Evolutionary conservation across 2,888 invertebrate species (phyloP).

Genomic region (Caenorhabditis uteleia): DNA sequence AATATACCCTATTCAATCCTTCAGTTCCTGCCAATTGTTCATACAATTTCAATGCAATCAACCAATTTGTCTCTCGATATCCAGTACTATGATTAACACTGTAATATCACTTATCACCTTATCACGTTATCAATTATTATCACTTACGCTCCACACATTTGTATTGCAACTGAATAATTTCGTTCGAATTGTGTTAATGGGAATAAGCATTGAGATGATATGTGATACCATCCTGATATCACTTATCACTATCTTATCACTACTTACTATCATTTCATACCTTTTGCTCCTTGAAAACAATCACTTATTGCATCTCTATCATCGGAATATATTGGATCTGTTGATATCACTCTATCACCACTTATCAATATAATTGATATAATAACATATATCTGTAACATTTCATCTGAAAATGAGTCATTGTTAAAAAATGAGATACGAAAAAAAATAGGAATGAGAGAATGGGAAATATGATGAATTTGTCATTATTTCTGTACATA

Average conservation of each 20-base stretch:
- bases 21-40: not conserved
- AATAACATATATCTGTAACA: too few relatives aligned
- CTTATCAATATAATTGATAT: too few relatives aligned
- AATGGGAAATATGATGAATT: too few relatives aligned
- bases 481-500: too few relatives aligned
- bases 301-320: conserved; percentile 8
- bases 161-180: conserved; percentile 21
- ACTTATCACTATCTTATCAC: not conserved
- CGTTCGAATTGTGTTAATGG: conserved; percentile 40
- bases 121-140: not conserved
- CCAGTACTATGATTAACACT: conserved; percentile 31
- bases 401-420: too few relatives aligned
- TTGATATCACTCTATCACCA: too few relatives aligned
- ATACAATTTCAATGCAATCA: conserved; percentile 15
- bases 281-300: conserved; percentile 20
- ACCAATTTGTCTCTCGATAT: conserved; percentile 35
- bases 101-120: conserved; percentile 1
- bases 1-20: conserved; percentile 6
- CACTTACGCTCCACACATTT: conserved; percentile 35
- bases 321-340: conserved; percentile 10
- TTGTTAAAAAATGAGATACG: too few relatives aligned
- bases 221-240: conserved; percentile 23
- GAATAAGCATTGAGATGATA: conserved; percentile 20
- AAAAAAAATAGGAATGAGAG: too few relatives aligned
- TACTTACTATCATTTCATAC: not conserved